Percentiles rank a stretch among this genome's conserved stretches.
phyloP scores from a whole-genome alignment of 2,888 invertebrate genomes.

The Drosophila demipolita region DNA sequence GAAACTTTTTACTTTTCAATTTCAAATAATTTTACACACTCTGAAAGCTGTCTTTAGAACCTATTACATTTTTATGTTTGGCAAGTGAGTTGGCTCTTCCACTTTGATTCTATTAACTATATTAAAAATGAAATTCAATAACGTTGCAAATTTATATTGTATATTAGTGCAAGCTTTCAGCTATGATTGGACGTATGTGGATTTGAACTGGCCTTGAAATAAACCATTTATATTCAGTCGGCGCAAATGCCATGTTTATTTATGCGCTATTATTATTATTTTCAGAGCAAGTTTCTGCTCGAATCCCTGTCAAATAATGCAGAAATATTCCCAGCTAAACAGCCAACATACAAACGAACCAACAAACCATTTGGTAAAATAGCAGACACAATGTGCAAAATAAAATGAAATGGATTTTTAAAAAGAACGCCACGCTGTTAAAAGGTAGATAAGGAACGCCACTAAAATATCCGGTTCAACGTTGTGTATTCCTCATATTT shows the following conservation, averaged over 20 bases:
- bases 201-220: conserved; percentile 16
- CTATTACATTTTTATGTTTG: background rate
- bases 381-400: conserved; percentile 50
- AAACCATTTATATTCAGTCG: conserved; percentile 54
- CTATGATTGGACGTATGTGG: conserved; percentile 26
- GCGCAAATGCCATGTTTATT: conserved; percentile 57
- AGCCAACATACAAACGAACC: conserved; percentile 30
- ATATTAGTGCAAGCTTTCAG: conserved; percentile 17
- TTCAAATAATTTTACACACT: too few species aligned
- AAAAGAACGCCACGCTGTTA: conserved; percentile 56
- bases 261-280: conserved; percentile 59
- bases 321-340: conserved; percentile 66
- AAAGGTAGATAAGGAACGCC: conserved; percentile 28
- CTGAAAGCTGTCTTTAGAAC: background rate
- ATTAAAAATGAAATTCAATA: conserved; percentile 16
- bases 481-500: conserved; percentile 65
- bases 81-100: background rate
- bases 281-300: conserved; percentile 55
- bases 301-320: conserved; percentile 70
- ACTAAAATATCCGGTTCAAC: conserved; percentile 42
- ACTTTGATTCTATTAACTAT: background rate
- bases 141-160: conserved; percentile 3
- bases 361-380: conserved; percentile 44
- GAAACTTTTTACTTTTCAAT: background rate
- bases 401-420: conserved; percentile 67